A percentile compares a stretch with the other conserved stretches of the same genome.
These are phyloP conservation scores for Drosophila bunnanda DNA, from an alignment of 2,888 invertebrate species.

Conservation along the genomic window DNA sequence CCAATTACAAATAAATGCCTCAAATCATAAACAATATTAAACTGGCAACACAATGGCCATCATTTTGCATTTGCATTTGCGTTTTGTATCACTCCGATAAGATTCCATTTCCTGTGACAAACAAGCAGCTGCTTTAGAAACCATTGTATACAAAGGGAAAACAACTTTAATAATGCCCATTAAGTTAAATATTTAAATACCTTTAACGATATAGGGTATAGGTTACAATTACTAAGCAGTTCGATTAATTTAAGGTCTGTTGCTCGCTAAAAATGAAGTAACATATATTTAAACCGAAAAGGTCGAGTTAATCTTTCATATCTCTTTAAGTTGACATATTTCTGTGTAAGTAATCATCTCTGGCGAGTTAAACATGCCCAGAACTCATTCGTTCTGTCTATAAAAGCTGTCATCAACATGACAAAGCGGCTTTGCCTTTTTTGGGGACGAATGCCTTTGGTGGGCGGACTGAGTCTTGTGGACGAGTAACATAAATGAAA, in stretches of 20 bases:
- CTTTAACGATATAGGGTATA: neutral
- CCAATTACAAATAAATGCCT: constrained; percentile 47
- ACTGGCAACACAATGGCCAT: constrained; percentile 43
- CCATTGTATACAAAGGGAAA: neutral
- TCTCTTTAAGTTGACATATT: constrained; percentile 8
- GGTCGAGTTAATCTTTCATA: constrained; percentile 1
- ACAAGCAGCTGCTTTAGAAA: neutral
- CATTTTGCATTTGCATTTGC: constrained; percentile 41
- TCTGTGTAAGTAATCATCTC: constrained; percentile 23
- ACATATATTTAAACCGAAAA: neutral
- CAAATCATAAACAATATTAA: constrained; percentile 23
- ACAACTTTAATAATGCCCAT: too few species aligned
- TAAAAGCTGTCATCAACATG: constrained; percentile 44
- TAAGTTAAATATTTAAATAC: neutral
- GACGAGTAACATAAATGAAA: constrained; percentile 42
- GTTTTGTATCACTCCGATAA: constrained; percentile 40
- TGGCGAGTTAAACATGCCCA: constrained; percentile 12
- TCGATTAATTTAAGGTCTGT: neutral
- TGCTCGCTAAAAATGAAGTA: neutral
- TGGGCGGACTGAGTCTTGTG: constrained; percentile 28
- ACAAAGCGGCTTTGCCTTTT: constrained; percentile 35
- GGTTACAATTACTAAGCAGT: neutral
- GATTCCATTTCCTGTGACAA: constrained; percentile 51
- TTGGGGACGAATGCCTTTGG: constrained; percentile 27
- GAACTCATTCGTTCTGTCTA: constrained; percentile 11